Evolutionary conservation across 2,113 vertebrate species (phyloP).

Genomic region (Labeo catla): DNA sequence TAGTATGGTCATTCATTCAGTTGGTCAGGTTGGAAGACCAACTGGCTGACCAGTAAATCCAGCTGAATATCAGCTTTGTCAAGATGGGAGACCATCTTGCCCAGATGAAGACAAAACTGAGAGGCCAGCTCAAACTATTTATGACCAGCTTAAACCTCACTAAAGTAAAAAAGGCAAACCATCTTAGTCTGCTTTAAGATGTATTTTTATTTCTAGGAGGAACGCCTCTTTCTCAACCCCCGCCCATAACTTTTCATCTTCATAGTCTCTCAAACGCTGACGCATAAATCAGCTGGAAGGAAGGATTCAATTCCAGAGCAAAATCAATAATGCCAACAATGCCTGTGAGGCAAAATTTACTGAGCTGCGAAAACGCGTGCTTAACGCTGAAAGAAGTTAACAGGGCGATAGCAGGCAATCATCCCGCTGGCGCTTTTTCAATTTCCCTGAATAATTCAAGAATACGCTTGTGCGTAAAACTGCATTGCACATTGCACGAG

Average conservation of each 20-base stretch:
- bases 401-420: constrained; percentile 34
- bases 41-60: neutral
- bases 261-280: constrained; percentile 10
- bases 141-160: neutral
- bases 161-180: neutral
- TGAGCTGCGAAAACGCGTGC: constrained; percentile 9
- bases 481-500: neutral
- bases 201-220: neutral
- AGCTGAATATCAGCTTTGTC: neutral
- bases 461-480: constrained; percentile 35
- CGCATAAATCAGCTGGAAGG: constrained; percentile 11
- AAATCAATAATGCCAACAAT: constrained; percentile 41
- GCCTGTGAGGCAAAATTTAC: constrained; percentile 19
- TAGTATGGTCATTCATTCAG: neutral
- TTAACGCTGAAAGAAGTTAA: constrained; percentile 2
- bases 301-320: constrained; percentile 12
- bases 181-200: neutral
- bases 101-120: neutral
- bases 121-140: neutral
- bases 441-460: constrained; percentile 30
- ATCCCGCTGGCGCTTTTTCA: constrained; percentile 31
- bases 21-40: neutral
- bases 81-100: neutral
- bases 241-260: neutral
- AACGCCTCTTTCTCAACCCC: neutral